These are phyloP conservation scores for Triops cancriformis DNA, from an alignment of 1,140 invertebrate species.

Conservation along the genomic window DNA sequence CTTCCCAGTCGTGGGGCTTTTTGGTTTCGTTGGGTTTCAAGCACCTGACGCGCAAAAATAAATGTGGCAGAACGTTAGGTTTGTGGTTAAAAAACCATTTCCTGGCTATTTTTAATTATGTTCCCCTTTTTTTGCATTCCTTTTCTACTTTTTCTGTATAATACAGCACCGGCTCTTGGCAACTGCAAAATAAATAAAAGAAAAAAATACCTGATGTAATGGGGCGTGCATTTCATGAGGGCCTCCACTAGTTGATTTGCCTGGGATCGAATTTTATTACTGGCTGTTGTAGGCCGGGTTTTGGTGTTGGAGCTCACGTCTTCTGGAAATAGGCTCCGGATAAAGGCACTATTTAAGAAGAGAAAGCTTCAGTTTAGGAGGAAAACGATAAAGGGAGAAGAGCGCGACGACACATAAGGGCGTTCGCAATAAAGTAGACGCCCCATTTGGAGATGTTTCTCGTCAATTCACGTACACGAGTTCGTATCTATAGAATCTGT, in stretches of 20 bases:
- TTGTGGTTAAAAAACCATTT: neutral
- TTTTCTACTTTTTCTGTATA: neutral
- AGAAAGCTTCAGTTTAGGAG: neutral
- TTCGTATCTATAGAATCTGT: too few relatives aligned
- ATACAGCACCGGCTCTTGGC: neutral
- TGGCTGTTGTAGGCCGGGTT: constrained; percentile 59
- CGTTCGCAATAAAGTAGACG: too few relatives aligned
- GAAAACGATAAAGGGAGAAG: neutral
- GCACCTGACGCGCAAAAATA: constrained; percentile 42
- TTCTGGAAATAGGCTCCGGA: constrained; percentile 55
- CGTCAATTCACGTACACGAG: too few relatives aligned
- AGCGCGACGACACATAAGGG: too few relatives aligned
- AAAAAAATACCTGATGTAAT: constrained; percentile 49
- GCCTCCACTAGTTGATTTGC: constrained; percentile 61
- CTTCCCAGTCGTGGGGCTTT: constrained; percentile 61
- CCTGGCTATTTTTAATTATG: neutral
- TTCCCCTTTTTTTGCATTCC: neutral
- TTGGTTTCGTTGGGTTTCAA: constrained; percentile 73
- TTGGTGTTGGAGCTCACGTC: constrained; percentile 46
- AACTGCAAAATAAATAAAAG: neutral
- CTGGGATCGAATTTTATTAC: constrained; percentile 64
- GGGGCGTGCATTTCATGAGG: constrained; percentile 61
- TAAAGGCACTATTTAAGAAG: constrained; percentile 45
- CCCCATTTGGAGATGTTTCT: too few relatives aligned
- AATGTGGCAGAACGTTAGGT: neutral